These are phyloP conservation scores for Sakesphorus luctuosus DNA, from an alignment of 2,113 vertebrate genomes.

Conservation along the genomic window DNA sequence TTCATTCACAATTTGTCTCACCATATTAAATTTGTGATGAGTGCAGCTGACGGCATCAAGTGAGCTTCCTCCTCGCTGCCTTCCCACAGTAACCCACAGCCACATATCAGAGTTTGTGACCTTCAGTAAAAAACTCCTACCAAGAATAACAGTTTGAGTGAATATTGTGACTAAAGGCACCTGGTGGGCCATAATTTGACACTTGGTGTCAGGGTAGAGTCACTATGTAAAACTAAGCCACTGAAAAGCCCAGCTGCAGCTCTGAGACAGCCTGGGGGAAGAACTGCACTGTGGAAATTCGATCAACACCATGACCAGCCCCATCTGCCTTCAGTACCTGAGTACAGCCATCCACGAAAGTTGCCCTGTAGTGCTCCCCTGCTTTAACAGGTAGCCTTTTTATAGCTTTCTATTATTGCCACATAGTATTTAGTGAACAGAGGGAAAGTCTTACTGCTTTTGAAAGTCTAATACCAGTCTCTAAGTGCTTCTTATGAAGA, in stretches of 20 bases:
- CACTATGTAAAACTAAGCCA: neutral
- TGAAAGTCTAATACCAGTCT: conserved; percentile 47
- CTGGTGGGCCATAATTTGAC: neutral
- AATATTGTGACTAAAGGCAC: neutral
- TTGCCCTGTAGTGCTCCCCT: neutral
- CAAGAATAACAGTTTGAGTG: neutral
- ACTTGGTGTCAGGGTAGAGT: neutral
- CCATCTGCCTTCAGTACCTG: neutral
- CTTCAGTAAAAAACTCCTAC: neutral
- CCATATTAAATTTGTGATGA: neutral
- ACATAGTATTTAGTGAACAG: conserved; percentile 12
- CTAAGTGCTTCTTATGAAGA: conserved; percentile 12
- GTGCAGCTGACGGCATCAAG: neutral
- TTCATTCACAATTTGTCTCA: rapidly evolving
- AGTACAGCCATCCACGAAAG: neutral
- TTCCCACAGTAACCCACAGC: neutral
- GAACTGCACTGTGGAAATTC: neutral
- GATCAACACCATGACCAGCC: neutral
- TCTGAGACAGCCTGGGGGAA: neutral
- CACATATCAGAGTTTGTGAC: rapidly evolving
- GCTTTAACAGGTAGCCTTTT: neutral
- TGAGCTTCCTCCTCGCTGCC: neutral
- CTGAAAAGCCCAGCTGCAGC: neutral
- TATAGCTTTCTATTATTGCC: neutral
- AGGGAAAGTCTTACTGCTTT: conserved; percentile 54